These are phyloP conservation scores for Semotilus atromaculatus DNA, from an alignment of 2,797 vertebrate species.

Conservation along the genomic window DNA sequence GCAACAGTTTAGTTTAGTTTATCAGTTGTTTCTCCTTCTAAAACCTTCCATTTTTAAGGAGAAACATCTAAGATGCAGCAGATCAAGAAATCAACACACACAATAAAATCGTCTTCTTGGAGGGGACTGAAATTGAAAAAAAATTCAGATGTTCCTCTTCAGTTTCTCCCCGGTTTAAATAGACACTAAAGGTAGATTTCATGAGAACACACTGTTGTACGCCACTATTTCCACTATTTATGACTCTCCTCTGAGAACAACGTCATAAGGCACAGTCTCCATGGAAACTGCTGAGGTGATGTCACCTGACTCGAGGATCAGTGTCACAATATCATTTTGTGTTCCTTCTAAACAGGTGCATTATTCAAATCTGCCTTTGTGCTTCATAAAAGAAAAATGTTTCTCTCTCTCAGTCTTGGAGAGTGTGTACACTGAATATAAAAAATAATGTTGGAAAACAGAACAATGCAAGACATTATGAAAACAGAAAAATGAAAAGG, in stretches of 20 bases:
- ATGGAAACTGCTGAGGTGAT: conserved; percentile 64
- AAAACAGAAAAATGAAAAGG: conserved; percentile 1
- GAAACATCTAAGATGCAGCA: background rate
- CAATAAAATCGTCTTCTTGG: background rate
- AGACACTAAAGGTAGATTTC: conserved; percentile 13
- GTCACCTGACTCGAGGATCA: conserved; percentile 50
- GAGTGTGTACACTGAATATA: background rate
- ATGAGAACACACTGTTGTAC: conserved; percentile 18
- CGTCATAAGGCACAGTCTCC: conserved; percentile 56
- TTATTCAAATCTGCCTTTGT: conserved; percentile 25
- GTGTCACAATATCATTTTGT: conserved; percentile 34
- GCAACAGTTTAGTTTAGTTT: background rate
- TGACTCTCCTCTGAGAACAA: conserved; percentile 32
- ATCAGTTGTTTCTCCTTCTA: background rate
- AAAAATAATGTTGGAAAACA: background rate
- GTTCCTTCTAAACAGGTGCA: conserved; percentile 28
- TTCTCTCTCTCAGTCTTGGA: background rate
- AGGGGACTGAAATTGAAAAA: background rate
- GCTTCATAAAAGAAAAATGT: background rate
- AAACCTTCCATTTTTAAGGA: background rate
- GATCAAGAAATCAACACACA: background rate
- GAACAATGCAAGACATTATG: background rate
- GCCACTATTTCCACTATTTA: conserved; percentile 22
- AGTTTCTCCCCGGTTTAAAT: background rate
- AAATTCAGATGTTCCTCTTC: background rate